Percentiles rank a stretch among this genome's conserved stretches.
Conservation (phyloP, 2,797 vertebrate genomes). For the Thripadectes ignobilis region DNA sequence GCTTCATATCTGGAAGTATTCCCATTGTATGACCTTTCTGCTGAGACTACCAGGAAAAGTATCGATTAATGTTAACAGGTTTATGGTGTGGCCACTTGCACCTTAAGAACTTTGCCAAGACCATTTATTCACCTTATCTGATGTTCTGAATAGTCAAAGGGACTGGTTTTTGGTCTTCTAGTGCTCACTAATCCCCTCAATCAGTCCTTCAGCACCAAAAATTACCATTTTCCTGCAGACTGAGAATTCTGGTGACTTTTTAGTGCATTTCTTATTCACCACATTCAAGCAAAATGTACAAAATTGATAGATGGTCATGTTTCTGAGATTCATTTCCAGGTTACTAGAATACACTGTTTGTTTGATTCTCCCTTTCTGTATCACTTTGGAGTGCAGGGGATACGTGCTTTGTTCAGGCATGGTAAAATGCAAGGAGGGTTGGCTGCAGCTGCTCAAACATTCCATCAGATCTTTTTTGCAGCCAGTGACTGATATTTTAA, state of each 20-base stretch:
- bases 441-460: background rate
- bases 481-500: background rate
- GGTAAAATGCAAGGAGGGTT: background rate
- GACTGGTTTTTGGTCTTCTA: background rate
- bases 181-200: background rate
- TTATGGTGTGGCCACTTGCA: background rate
- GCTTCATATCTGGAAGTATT: background rate
- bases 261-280: background rate
- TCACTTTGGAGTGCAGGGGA: background rate
- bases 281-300: background rate
- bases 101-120: background rate
- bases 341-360: background rate
- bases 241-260: background rate
- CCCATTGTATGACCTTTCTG: background rate
- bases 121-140: background rate
- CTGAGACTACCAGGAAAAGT: background rate
- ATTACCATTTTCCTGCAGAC: background rate
- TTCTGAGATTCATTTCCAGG: background rate
- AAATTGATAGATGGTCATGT: background rate
- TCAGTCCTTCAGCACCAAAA: background rate
- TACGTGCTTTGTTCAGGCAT: rapidly evolving
- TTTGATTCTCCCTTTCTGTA: background rate
- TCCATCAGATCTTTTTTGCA: background rate
- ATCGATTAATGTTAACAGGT: background rate
- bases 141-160: background rate